phyloP scores from a whole-genome alignment of 2,888 invertebrate genomes.

The Meiosimyza platycephala region DNA sequence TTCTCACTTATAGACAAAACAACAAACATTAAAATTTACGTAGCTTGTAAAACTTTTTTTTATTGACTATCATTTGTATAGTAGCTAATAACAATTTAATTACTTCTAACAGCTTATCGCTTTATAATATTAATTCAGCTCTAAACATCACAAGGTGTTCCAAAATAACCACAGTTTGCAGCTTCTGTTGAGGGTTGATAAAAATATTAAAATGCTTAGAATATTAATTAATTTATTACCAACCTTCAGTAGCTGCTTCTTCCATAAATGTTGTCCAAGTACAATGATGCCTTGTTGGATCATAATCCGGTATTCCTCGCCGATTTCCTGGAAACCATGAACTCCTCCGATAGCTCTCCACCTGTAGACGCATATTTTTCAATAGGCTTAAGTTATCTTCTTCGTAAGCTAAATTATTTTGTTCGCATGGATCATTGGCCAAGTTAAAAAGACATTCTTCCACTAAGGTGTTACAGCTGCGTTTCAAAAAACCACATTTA shows the following conservation, averaged over 20 bases:
- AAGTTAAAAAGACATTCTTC: slow-evolving; percentile 70
- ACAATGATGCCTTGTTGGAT: slow-evolving; percentile 70
- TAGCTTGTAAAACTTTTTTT: too few species aligned
- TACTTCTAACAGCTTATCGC: too few species aligned
- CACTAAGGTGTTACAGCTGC: slow-evolving; percentile 55
- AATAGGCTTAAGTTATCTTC: slow-evolving; percentile 43
- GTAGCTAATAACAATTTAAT: too few species aligned
- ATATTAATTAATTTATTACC: slow-evolving; percentile 4
- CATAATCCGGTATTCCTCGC: slow-evolving; percentile 67
- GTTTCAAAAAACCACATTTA: slow-evolving; percentile 45
- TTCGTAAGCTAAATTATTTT: slow-evolving; percentile 55
- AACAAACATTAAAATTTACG: too few species aligned
- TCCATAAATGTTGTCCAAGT: slow-evolving; percentile 70
- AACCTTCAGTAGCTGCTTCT: slow-evolving; percentile 38
- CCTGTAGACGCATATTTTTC: slow-evolving; percentile 63
- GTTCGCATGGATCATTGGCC: slow-evolving; percentile 70
- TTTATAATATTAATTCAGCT: too few species aligned
- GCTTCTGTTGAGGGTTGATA: slow-evolving; percentile 28
- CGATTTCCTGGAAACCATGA: slow-evolving; percentile 67
- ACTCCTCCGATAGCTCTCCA: slow-evolving; percentile 66
- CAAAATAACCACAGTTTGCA: slow-evolving; percentile 47
- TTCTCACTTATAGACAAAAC: too few species aligned
- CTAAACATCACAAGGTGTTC: slow-evolving; percentile 47
- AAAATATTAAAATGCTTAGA: neutral
- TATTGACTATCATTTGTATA: too few species aligned